Evolutionary conservation across 2,888 invertebrate species (phyloP).

Genomic region (Aleiodes alternator): DNA sequence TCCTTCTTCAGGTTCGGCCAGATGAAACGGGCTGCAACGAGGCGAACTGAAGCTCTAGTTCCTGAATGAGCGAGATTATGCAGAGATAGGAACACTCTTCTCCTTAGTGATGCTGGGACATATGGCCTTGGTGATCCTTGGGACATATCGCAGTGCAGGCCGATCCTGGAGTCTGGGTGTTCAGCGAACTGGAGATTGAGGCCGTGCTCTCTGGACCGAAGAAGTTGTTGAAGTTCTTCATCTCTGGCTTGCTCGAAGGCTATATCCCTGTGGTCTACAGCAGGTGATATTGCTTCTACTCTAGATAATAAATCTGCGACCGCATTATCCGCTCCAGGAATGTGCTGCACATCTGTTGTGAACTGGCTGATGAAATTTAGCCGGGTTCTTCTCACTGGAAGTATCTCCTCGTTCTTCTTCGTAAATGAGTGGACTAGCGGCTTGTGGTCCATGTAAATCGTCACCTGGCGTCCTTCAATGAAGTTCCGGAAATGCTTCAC

Average conservation of each 20-base stretch:
- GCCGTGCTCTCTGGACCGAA: neutral
- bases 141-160: neutral
- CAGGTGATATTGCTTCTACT: neutral
- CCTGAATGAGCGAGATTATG: constrained; percentile 14
- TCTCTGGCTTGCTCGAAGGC: neutral
- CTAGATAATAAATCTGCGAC: neutral
- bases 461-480: constrained; percentile 5
- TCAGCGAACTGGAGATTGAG: neutral
- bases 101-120: constrained; percentile 8
- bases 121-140: constrained; percentile 4
- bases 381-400: neutral
- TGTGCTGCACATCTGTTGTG: constrained; percentile 42
- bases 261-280: neutral
- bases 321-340: constrained; percentile 28
- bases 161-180: neutral
- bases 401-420: neutral
- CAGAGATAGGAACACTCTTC: constrained; percentile 12
- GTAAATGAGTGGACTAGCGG: constrained; percentile 38
- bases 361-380: constrained; percentile 38
- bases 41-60: neutral
- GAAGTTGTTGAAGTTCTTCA: neutral
- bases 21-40: constrained; percentile 3
- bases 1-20: neutral
- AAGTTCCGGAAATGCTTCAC: too few species aligned
- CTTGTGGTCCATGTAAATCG: constrained; percentile 40